Evolutionary conservation across 2,113 vertebrate species (phyloP), one percentile per base, ranked within the genome.

Genomic region (Excalfactoria chinensis): DNA sequence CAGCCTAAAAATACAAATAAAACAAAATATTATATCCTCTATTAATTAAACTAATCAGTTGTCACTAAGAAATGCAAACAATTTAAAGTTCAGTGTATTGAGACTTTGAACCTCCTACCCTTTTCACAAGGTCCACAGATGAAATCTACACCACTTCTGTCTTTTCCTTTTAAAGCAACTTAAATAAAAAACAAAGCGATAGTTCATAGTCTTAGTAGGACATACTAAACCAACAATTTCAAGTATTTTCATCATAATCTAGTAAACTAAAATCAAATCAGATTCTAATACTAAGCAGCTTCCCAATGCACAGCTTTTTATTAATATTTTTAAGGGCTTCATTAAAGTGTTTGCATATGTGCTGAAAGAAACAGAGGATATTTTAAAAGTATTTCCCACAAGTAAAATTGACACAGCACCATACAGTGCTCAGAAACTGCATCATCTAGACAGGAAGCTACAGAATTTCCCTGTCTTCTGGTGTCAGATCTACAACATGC

Each of bases 31-130:
- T 89, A 26, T 40, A 20, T 80, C 25, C 32, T 70, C 32, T 72
- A 53, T 90, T 91, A 74, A 85, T 91, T 84, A 88, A 81, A 68
- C 46, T 71, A 91, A 86, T 78, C 69, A 59, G 55, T 67, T 86
- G 74, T 32, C 35, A 87, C 93, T 91, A 94, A 84, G 55, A 71
- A 78, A 19, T 51, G 41, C 35, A 91, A 87, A 91, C 49, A 86
- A 92, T 84, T 90, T 94, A 74, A 95, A 95, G 82, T 91, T 93
- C 93, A 85, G 25, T 71, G 90, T 83, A 55, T 44, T 73, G 78
- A 87, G 71, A 96, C 87, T 93, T 95, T 89, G 79, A 72, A 78
- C 76, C 34, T 59, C 34, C 67, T 89, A 15, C 44, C 37, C 40
- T 32, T 89, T 86, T 87, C 77, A 91, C 40, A 80, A 76, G 56